Conservation (phyloP, 2,888 invertebrate genomes). For the Rhimphoctona megacephalus region DNA sequence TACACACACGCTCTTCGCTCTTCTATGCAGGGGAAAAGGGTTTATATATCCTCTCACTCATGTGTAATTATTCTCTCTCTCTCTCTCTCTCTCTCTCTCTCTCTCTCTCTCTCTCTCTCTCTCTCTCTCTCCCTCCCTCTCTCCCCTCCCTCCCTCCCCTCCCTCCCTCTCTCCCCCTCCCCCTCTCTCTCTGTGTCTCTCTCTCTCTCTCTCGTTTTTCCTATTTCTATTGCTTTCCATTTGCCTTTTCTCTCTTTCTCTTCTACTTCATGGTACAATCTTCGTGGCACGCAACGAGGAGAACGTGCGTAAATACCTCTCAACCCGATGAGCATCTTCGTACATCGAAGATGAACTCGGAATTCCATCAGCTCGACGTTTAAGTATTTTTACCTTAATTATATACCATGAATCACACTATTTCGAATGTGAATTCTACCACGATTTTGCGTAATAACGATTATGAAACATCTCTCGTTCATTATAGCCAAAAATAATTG, state of each 20-base stretch:
- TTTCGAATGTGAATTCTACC: not conserved
- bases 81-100: conserved; percentile 26
- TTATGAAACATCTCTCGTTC: not conserved
- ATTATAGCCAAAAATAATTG: not conserved
- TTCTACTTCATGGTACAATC: conserved; percentile 14
- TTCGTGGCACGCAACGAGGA: conserved; percentile 34
- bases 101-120: conserved; percentile 23
- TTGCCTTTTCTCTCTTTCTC: conserved; percentile 20
- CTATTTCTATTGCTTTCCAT: conserved; percentile 17
- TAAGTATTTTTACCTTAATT: not conserved
- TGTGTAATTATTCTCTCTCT: conserved; percentile 47
- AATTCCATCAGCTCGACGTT: conserved; percentile 6
- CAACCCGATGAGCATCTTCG: conserved; percentile 28
- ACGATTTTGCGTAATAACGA: not conserved
- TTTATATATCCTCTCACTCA: conserved; percentile 41
- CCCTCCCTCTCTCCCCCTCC: conserved; percentile 18
- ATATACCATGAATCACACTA: not conserved
- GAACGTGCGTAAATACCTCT: conserved; percentile 53
- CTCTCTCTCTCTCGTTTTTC: conserved; percentile 9
- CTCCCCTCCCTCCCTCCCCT: conserved; percentile 1
- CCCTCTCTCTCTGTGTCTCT: too few relatives aligned
- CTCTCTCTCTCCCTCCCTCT: conserved; percentile 19
- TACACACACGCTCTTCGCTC: conserved; percentile 20
- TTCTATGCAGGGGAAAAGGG: conserved; percentile 51
- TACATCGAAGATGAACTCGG: conserved; percentile 24